phyloP scores from a whole-genome alignment of 1,140 invertebrate genomes.

The Drosophila pruinosa region DNA sequence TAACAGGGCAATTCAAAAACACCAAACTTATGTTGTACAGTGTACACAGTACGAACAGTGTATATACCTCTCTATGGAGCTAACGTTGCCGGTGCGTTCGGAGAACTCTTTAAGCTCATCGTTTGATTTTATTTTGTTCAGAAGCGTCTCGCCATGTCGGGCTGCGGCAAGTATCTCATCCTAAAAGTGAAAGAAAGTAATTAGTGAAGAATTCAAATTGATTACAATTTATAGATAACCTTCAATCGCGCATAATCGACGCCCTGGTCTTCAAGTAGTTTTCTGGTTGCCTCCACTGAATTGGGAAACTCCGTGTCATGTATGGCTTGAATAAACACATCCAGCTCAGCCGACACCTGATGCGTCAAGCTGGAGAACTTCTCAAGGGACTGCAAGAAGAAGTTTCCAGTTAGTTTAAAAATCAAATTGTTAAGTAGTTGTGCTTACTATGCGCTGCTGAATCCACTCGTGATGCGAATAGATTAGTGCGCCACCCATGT shows the following conservation, averaged over 20 bases:
- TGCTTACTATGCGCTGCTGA: conserved; percentile 95
- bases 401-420: background rate
- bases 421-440: too few species aligned
- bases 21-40: conserved; percentile 20
- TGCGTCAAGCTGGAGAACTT: conserved; percentile 96
- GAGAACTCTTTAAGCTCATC: conserved; percentile 84
- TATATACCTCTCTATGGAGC: conserved; percentile 93
- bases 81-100: conserved; percentile 92
- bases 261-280: conserved; percentile 87
- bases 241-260: conserved; percentile 87
- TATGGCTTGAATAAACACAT: conserved; percentile 92
- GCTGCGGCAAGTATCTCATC: conserved; percentile 92
- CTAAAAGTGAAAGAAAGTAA: conserved; percentile 56
- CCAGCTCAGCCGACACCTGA: conserved; percentile 92
- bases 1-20: conserved; percentile 30
- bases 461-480: conserved; percentile 98
- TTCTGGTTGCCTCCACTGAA: conserved; percentile 89
- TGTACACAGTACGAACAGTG: background rate
- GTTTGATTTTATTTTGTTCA: conserved; percentile 87
- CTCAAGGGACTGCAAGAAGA: conserved; percentile 90
- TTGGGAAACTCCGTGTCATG: conserved; percentile 93
- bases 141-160: conserved; percentile 92
- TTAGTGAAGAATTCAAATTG: background rate
- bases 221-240: conserved; percentile 29
- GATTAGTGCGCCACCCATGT: conserved; percentile 93